Conservation (phyloP, 2,888 invertebrate species). For the Tinea trinotella region DNA sequence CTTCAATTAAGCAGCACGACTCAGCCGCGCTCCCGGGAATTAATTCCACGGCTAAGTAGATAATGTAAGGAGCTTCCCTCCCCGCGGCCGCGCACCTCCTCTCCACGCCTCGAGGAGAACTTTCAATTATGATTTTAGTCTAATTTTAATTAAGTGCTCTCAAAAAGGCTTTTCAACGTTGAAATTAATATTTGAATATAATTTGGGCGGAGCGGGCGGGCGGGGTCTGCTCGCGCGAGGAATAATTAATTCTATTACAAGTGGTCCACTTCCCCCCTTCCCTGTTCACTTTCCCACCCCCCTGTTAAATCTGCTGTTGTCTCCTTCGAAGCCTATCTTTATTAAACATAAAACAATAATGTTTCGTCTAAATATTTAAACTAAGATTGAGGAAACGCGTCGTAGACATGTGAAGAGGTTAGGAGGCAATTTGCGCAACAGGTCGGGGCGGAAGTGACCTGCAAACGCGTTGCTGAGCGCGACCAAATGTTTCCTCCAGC, state of each 20-base stretch:
- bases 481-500: conserved; percentile 69
- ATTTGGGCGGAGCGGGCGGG: conserved; percentile 69
- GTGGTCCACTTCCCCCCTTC: conserved; percentile 26
- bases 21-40: conserved; percentile 42
- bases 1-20: conserved; percentile 53
- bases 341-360: not conserved
- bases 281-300: not conserved
- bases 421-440: conserved; percentile 63
- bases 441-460: conserved; percentile 72
- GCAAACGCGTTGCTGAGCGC: conserved; percentile 51
- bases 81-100: conserved; percentile 38
- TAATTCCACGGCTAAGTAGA: conserved; percentile 67
- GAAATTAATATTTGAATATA: conserved; percentile 74
- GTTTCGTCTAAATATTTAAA: not conserved
- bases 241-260: conserved; percentile 70
- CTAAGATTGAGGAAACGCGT: conserved; percentile 5
- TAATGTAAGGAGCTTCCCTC: conserved; percentile 58
- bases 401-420: conserved; percentile 20
- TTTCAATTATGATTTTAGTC: conserved; percentile 72
- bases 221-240: conserved; percentile 67
- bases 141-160: conserved; percentile 73
- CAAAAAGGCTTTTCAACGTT: conserved; percentile 69
- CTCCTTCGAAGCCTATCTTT: not conserved
- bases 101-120: conserved; percentile 71
- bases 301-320: not conserved